These are phyloP conservation scores for Calliopsis andreniformis DNA, from an alignment of 1,140 invertebrate species.

Conservation along the genomic window DNA sequence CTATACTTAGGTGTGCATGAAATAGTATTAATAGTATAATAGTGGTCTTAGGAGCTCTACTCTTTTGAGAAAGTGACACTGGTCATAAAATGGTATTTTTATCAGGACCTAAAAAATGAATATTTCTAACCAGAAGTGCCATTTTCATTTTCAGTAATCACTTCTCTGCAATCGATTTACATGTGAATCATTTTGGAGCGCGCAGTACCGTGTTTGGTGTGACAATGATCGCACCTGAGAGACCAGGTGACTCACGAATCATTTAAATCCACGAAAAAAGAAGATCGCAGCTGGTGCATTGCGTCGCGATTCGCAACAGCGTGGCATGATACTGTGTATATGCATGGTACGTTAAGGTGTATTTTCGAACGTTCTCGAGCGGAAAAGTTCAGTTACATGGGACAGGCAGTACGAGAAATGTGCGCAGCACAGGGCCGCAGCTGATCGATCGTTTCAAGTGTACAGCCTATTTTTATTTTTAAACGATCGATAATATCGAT, in stretches of 20 bases:
- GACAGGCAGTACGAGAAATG: background rate
- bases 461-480: constrained; percentile 13
- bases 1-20: too few species aligned
- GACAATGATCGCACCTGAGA: constrained; percentile 1
- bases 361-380: background rate
- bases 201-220: background rate
- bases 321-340: background rate
- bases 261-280: constrained; percentile 20
- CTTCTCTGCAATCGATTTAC: too few species aligned
- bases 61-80: too few species aligned
- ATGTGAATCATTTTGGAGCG: too few species aligned
- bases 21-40: too few species aligned
- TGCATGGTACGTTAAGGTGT: background rate
- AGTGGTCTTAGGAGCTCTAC: too few species aligned
- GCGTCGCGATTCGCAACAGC: background rate
- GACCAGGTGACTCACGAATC: constrained; percentile 5
- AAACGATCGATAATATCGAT: constrained; percentile 33
- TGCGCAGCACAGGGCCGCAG: too few species aligned
- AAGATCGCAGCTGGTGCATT: background rate
- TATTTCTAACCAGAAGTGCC: too few species aligned
- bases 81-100: too few species aligned
- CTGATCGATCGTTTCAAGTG: constrained; percentile 32
- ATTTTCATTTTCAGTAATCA: too few species aligned
- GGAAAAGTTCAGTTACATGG: background rate
- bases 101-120: too few species aligned